phyloP scores from a whole-genome alignment of 2,797 vertebrate species.

The Typhlichthys eigenmanni region DNA sequence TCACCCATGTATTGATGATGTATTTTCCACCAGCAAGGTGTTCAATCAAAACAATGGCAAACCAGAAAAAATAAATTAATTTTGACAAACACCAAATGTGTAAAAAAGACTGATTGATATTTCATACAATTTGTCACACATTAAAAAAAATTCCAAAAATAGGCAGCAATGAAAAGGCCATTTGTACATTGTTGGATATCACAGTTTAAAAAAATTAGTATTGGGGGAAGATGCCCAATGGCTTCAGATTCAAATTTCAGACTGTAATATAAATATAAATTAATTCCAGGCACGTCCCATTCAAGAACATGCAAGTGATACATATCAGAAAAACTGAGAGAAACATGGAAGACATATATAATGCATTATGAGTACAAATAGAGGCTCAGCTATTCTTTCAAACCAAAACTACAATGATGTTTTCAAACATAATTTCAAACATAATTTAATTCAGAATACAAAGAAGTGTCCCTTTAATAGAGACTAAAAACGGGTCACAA shows the following conservation, averaged over 20 bases:
- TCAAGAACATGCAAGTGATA: not conserved
- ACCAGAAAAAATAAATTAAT: constrained; percentile 19
- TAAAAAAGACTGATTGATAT: constrained; percentile 31
- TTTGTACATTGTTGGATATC: constrained; percentile 2
- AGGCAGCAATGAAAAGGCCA: constrained; percentile 25
- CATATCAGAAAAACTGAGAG: not conserved
- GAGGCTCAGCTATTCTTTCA: not conserved
- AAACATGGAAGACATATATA: no score
- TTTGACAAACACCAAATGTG: not conserved
- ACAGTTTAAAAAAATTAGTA: constrained; percentile 17
- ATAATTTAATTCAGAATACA: not conserved
- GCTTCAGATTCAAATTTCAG: no score
- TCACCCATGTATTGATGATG: constrained; percentile 27
- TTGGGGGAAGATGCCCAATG: not conserved
- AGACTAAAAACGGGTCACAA: constrained; percentile 2
- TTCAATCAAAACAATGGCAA: constrained; percentile 35
- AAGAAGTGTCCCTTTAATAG: not conserved
- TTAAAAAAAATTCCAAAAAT: constrained; percentile 37
- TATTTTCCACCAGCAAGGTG: constrained; percentile 26
- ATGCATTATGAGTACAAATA: not conserved
- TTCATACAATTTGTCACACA: constrained; percentile 34
- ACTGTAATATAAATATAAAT: no score
- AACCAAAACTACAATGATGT: not conserved
- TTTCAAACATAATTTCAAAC: not conserved
- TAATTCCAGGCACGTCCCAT: no score